Evolutionary conservation across 92 coral and sea anemone species (phyloP), one percentile per base, ranked within the genome.

Genomic region (Porites divaricata): DNA sequence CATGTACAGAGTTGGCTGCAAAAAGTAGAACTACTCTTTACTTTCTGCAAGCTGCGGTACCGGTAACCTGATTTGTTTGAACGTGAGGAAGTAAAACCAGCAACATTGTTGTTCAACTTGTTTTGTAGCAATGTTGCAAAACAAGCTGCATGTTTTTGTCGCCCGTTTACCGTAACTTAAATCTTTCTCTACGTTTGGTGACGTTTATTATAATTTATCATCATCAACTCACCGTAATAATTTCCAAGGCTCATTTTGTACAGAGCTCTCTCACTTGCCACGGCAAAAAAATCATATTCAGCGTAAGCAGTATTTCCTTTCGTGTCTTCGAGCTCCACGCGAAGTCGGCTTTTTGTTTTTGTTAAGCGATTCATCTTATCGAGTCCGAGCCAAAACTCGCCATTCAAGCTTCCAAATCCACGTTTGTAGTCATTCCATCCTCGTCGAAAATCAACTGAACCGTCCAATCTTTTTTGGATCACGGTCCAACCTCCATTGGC

Each of bases 401-500:
- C 58, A 24, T 21, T 74, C 48, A 54, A 20, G 13, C 17, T 54
- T 14, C 84, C 84, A 54, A 79, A 79, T 19, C 84, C 84, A 15
- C 75, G 75, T 48, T 65, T 89, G 89, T 84, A 89, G 70, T 84
- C 92, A 69, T 67, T 25, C 92, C 92, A 89, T 11, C 80, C 92
- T 22, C 92, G 92, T 66, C 72, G 48, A 85, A 89, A 89, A 48
- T 84, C 87, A 50, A 89, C 92, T 26, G 92, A 77, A 54, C 92
- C 92, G 79, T 89, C 86, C 41, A 89, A 28, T 84, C 92, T 88
- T 58, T 77, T 89, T 74, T 94, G 98, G 56, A 94, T 83, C 28
- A 94, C 83, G 1, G 91, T 88, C 98, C 98, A 94, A 14, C 98
- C 98, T 58, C 98, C 98, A 4, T 91, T 88, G 35, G 70, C 85